Evolutionary conservation across 2,888 invertebrate species (phyloP), one percentile per base, ranked within the genome.

Genomic region (Prostheceraeus crozeri): DNA sequence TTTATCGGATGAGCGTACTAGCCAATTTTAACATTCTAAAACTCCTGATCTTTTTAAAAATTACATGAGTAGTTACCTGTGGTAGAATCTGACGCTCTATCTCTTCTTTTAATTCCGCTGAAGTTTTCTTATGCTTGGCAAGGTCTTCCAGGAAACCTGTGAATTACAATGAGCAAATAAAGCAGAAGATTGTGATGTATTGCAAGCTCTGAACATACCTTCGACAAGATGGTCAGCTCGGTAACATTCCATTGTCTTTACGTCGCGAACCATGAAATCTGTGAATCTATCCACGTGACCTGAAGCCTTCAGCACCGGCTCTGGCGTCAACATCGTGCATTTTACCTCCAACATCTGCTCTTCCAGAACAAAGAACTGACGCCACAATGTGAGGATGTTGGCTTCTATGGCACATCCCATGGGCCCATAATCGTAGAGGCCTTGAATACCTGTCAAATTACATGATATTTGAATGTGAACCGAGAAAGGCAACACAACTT

Each of bases 291-390:
- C 98, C 0, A 98, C 96, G 77, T 99, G 98, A 0, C 98, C 98
- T 3, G 96, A 98, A 16, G 98, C 93, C 83, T 91, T 93, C 8
- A 98, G 80, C 1, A 99, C 96, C 10, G 87, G 84, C 73, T 98
- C 98, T 0, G 96, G 98, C 0, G 98, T 99, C 54, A 99, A 77
- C 73, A 96, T 87, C 1, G 94, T 90, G 73, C 94, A 94, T 73
- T 96, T 94, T 3, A 99, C 93, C 78, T 99, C 96, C 58, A 98
- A 79, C 94, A 99, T 96, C 75, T 91, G 89, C 74, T 99, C 98
- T 72, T 94, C 91, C 11, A 96, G 81, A 21, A 98, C 85, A 73
- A 99, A 99, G 77, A 87, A 89, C 68, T 87, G 89, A 63, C 94
- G 82, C 98, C 98, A 99, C 3, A 84, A 80, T 69, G 85, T 84